A percentile compares a stretch with the other conserved stretches of the same genome.
These are phyloP conservation scores for Typhlichthys eigenmanni DNA, from an alignment of 2,797 vertebrate genomes.

Conservation along the genomic window DNA sequence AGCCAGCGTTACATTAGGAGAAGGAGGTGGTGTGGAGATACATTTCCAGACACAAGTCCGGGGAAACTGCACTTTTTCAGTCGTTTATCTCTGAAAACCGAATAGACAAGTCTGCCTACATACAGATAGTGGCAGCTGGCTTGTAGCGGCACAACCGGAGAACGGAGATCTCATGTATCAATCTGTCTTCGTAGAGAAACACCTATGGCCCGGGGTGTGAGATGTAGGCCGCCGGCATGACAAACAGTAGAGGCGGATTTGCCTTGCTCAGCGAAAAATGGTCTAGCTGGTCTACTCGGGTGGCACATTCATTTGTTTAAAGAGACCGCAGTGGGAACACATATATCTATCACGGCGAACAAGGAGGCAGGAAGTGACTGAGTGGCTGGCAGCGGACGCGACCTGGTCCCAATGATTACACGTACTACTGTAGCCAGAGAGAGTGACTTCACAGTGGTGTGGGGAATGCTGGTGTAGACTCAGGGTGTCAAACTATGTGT, in stretches of 20 bases:
- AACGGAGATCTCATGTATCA: slow-evolving; percentile 46
- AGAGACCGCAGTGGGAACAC: too few species aligned
- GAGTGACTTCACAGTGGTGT: too few species aligned
- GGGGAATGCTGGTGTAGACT: too few species aligned
- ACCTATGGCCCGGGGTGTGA: slow-evolving; percentile 50
- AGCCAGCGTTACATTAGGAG: too few species aligned
- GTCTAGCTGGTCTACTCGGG: slow-evolving; percentile 4
- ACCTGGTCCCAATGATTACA: too few species aligned
- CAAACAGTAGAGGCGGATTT: slow-evolving; percentile 49
- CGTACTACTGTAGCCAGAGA: too few species aligned
- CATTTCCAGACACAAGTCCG: slow-evolving; percentile 3
- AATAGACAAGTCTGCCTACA: slow-evolving; percentile 19
- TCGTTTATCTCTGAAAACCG: slow-evolving; percentile 37
- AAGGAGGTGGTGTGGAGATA: too few species aligned
- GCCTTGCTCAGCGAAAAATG: slow-evolving; percentile 61
- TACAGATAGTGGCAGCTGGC: slow-evolving; percentile 46
- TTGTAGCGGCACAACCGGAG: slow-evolving; percentile 44
- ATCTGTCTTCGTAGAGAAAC: slow-evolving; percentile 63
- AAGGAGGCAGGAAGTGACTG: too few species aligned
- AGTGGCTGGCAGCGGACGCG: too few species aligned
- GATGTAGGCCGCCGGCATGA: slow-evolving; percentile 55
- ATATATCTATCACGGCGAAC: too few species aligned
- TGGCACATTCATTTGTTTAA: background rate
- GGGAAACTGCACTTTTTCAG: background rate
- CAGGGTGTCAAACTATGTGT: too few species aligned